Conservation (phyloP, 2,797 vertebrate species). For the Sphenopsis melanotis region DNA sequence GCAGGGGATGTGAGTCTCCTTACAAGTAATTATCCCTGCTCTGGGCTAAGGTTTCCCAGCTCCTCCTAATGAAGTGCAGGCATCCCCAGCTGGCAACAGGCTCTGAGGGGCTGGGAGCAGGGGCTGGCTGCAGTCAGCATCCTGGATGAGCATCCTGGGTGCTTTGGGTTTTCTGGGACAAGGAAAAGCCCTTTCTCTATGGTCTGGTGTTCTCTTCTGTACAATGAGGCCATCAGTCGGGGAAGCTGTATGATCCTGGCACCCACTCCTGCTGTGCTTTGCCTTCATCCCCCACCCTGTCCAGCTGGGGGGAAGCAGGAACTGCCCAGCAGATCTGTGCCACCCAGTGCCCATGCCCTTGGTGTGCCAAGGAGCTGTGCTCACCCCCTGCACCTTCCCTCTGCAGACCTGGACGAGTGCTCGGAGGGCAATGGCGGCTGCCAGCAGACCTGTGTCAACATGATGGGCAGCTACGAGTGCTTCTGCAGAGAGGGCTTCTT, state of each 20-base stretch:
- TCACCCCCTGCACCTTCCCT: background rate
- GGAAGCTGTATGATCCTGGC: background rate
- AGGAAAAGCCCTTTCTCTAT: background rate
- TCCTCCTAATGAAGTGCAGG: constrained; percentile 43
- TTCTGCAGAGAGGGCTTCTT: constrained; percentile 96
- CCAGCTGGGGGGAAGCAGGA: background rate
- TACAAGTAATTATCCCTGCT: constrained; percentile 26
- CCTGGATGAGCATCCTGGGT: background rate
- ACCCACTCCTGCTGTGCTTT: background rate
- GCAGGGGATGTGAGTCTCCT: constrained; percentile 6
- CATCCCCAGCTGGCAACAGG: background rate
- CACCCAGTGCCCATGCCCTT: fast-evolving
- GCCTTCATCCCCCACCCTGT: background rate
- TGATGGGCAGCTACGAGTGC: constrained; percentile 99
- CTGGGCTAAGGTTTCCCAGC: constrained; percentile 39
- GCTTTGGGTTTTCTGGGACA: background rate
- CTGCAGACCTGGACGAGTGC: constrained; percentile 94
- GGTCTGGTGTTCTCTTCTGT: background rate
- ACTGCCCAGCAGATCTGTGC: background rate
- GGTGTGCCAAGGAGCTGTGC: fast-evolving
- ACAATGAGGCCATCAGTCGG: background rate
- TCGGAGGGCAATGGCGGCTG: constrained; percentile 94
- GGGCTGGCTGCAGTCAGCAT: background rate
- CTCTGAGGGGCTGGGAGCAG: background rate
- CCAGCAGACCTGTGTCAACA: constrained; percentile 97